Percentiles rank a stretch among this genome's conserved stretches.
phyloP scores from a whole-genome alignment of 2,113 vertebrate genomes.

The Tenebrosternarchus preto region DNA sequence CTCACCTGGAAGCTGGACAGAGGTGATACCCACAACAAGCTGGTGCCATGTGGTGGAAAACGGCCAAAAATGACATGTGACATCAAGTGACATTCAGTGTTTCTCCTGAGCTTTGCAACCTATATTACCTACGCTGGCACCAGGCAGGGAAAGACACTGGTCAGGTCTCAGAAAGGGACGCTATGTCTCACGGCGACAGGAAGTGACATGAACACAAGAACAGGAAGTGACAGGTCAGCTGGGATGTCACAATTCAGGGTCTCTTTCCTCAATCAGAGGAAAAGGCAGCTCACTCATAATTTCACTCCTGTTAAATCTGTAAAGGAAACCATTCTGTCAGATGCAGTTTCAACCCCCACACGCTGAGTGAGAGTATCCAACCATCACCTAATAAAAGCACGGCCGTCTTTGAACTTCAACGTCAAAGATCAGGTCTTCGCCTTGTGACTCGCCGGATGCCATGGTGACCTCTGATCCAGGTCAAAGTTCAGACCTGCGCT shows the following conservation, averaged over 20 bases:
- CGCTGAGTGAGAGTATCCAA: not conserved
- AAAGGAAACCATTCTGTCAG: not conserved
- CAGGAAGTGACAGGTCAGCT: not conserved
- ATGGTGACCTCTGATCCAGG: no score
- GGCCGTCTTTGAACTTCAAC: not conserved
- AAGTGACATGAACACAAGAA: conserved; percentile 14
- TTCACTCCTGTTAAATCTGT: not conserved
- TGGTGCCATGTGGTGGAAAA: no score
- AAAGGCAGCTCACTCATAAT: not conserved
- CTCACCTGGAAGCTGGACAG: no score
- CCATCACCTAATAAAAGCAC: not conserved
- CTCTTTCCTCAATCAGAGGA: conserved; percentile 28
- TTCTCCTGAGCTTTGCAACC: not conserved
- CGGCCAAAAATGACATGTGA: not conserved
- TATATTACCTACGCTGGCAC: not conserved
- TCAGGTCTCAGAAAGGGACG: conserved; percentile 4
- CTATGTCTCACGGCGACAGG: not conserved
- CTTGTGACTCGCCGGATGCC: no score
- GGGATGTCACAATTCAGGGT: conserved; percentile 1
- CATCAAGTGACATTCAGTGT: not conserved
- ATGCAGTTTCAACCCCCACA: not conserved
- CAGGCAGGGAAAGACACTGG: not conserved
- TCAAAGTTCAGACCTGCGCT: no score
- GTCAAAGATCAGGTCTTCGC: not conserved
- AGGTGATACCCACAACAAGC: no score